A percentile compares a stretch with the other conserved stretches of the same genome.
Conservation (phyloP, 2,888 invertebrate genomes). For the Pediacus dermestoides region DNA sequence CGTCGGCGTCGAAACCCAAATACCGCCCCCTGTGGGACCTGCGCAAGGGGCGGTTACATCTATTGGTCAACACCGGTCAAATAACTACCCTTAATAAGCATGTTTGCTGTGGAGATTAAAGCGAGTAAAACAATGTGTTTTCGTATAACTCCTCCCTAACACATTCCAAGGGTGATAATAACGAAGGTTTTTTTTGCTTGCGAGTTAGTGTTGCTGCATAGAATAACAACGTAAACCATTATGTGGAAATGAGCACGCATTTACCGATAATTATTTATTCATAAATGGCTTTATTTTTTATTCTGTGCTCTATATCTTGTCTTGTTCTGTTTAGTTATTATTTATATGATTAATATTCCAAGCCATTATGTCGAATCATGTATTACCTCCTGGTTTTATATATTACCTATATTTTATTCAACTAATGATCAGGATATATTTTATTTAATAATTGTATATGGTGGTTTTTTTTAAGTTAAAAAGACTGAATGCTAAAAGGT, state of each 20-base stretch:
- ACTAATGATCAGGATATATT: too few relatives aligned
- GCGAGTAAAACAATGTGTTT: conserved; percentile 25
- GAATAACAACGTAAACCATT: too few relatives aligned
- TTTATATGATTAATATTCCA: conserved; percentile 30
- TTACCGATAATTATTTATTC: conserved; percentile 33
- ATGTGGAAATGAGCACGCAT: conserved; percentile 25
- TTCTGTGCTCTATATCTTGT: conserved; percentile 26
- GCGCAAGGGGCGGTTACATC: conserved; percentile 32
- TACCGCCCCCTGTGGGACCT: conserved; percentile 38
- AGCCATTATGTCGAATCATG: conserved; percentile 29
- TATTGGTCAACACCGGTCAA: conserved; percentile 30
- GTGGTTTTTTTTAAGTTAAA: too few relatives aligned
- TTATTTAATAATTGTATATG: too few relatives aligned
- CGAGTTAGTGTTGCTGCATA: too few relatives aligned
- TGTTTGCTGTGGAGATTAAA: conserved; percentile 23
- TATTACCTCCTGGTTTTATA: conserved; percentile 23
- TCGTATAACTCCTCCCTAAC: conserved; percentile 36
- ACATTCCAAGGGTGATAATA: conserved; percentile 16
- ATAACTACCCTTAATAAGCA: conserved; percentile 15
- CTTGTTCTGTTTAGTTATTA: conserved; percentile 25
- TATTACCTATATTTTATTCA: conserved; percentile 19
- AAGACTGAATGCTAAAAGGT: too few relatives aligned
- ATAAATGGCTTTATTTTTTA: conserved; percentile 31
- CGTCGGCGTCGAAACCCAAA: conserved; percentile 34
- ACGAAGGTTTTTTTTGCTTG: too few relatives aligned